Percentiles rank a stretch among this genome's conserved stretches.
Conservation (phyloP, 2,797 vertebrate genomes). For the Microhierax caerulescens region DNA sequence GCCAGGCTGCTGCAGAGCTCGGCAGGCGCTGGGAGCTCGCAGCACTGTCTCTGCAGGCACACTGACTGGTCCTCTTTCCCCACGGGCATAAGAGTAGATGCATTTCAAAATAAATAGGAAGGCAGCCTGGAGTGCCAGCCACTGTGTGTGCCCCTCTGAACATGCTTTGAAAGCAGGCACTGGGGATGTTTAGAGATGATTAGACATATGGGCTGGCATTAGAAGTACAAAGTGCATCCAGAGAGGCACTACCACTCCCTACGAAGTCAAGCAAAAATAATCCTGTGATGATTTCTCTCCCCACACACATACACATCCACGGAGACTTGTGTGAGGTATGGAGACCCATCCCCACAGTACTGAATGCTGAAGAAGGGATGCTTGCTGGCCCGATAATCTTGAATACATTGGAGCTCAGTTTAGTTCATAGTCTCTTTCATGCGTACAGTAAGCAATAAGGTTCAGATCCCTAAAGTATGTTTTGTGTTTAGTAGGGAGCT, state of each 20-base stretch:
- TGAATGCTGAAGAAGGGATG: not conserved
- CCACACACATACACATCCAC: not conserved
- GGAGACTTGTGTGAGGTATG: not conserved
- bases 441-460: not conserved
- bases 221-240: not conserved
- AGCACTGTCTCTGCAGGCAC: not conserved
- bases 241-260: not conserved
- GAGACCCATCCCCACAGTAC: not conserved
- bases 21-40: not conserved
- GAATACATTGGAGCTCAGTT: not conserved
- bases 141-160: not conserved
- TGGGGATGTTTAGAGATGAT: not conserved
- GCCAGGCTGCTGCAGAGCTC: not conserved
- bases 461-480: not conserved
- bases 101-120: constrained; percentile 15
- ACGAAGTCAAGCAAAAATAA: not conserved
- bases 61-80: not conserved
- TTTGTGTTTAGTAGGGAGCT: not conserved
- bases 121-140: not conserved
- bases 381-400: not conserved
- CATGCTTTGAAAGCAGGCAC: not conserved
- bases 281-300: not conserved
- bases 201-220: not conserved
- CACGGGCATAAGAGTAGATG: not conserved
- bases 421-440: not conserved